Evolutionary conservation across 2,113 vertebrate species (phyloP).

Genomic region (Ramphastos sulfuratus): DNA sequence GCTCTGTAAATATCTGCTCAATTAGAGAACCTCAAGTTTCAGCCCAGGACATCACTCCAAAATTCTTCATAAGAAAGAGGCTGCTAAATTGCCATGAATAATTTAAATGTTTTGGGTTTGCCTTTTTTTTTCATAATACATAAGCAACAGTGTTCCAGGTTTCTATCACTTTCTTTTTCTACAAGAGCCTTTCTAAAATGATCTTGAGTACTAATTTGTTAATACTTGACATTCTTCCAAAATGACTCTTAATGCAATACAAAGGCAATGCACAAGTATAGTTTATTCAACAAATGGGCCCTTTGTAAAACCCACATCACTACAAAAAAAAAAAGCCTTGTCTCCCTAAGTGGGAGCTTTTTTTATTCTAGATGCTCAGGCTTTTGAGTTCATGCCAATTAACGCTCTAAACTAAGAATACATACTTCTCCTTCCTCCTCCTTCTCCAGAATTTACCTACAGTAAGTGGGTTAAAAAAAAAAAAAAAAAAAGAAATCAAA

Average conservation of each 20-base stretch:
- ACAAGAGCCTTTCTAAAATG: neutral
- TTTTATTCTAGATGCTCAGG: conserved; percentile 9
- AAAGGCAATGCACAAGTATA: conserved; percentile 9
- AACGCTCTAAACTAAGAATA: conserved; percentile 34
- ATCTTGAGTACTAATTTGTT: conserved; percentile 32
- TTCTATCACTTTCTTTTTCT: neutral
- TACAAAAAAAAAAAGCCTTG: conserved; percentile 32
- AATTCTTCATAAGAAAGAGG: neutral
- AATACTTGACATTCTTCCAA: conserved; percentile 35
- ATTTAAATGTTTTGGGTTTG: neutral
- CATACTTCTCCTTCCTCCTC: neutral
- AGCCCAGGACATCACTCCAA: neutral
- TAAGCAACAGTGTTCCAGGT: neutral
- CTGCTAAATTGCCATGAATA: neutral
- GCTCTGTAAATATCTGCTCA: neutral
- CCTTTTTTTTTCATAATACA: neutral
- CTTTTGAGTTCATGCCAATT: conserved; percentile 29
- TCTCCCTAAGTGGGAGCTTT: conserved; percentile 48
- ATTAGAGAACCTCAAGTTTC: neutral
- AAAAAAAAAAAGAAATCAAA: conserved; percentile 54
- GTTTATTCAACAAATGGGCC: conserved; percentile 40
- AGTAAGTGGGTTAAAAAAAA: neutral
- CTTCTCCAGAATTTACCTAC: neutral
- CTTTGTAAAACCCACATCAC: conserved; percentile 33
- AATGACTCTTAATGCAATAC: conserved; percentile 4